Evolutionary conservation across 2,888 invertebrate species (phyloP).

Genomic region (Gymnosoma rotundatum): DNA sequence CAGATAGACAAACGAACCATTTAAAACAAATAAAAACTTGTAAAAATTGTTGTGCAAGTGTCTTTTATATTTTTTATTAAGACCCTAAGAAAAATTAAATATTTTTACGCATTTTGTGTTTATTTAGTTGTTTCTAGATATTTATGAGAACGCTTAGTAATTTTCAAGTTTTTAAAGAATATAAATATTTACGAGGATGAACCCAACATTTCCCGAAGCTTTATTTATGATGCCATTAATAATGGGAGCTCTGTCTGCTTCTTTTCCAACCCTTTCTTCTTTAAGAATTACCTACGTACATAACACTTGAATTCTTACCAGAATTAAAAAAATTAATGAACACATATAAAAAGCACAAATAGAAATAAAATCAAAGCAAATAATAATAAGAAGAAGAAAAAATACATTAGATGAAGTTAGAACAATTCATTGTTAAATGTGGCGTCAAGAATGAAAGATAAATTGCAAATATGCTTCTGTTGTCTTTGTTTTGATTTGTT

Average conservation of each 20-base stretch:
- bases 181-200: too few relatives aligned
- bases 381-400: conserved; percentile 19
- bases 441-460: conserved; percentile 48
- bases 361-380: conserved; percentile 18
- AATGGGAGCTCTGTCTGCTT: too few relatives aligned
- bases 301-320: conserved; percentile 7
- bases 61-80: too few relatives aligned
- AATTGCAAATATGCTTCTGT: conserved; percentile 44
- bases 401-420: conserved; percentile 38
- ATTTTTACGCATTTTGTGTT: conserved; percentile 16
- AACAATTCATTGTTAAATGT: conserved; percentile 65
- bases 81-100: too few relatives aligned
- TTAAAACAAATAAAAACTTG: conserved; percentile 11
- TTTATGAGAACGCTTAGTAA: neutral
- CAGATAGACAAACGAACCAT: conserved; percentile 17
- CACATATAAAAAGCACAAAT: conserved; percentile 15
- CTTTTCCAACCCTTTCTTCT: too few relatives aligned
- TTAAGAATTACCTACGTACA: neutral
- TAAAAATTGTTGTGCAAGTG: neutral
- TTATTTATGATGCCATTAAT: too few relatives aligned
- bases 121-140: neutral
- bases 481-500: conserved; percentile 8
- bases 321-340: conserved; percentile 50
- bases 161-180: neutral
- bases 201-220: too few relatives aligned